phyloP scores from a whole-genome alignment of 2,113 vertebrate species.

The Pimephales promelas region DNA sequence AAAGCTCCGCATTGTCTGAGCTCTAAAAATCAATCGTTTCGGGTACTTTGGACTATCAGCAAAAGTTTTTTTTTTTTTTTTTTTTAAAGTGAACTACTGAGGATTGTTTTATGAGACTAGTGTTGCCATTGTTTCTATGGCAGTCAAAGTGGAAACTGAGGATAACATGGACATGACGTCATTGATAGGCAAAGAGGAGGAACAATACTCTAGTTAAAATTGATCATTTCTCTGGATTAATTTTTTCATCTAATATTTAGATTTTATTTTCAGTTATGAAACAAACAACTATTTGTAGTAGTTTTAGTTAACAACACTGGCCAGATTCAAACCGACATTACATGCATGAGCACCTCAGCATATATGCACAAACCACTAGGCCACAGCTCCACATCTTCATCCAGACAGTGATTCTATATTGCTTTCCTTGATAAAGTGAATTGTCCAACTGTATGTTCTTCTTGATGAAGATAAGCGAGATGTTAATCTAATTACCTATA shows the following conservation, averaged over 20 bases:
- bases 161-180: too few relatives aligned
- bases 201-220: too few relatives aligned
- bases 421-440: neutral
- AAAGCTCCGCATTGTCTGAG: too few relatives aligned
- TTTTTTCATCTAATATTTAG: neutral
- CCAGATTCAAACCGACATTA: neutral
- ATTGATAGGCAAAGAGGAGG: too few relatives aligned
- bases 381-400: neutral
- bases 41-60: too few relatives aligned
- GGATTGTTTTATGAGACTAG: too few relatives aligned
- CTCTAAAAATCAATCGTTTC: too few relatives aligned
- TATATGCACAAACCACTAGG: neutral
- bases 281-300: neutral
- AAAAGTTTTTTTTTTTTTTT: too few relatives aligned
- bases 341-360: neutral
- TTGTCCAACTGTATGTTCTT: neutral
- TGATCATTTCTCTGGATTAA: too few relatives aligned
- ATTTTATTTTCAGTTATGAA: neutral
- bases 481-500: neutral
- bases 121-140: too few relatives aligned
- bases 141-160: too few relatives aligned
- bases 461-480: neutral
- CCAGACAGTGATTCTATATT: neutral
- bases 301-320: neutral
- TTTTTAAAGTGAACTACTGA: too few relatives aligned